These are phyloP conservation scores for Dryadula phaetusa DNA, from an alignment of 2,888 invertebrate species.

Conservation along the genomic window DNA sequence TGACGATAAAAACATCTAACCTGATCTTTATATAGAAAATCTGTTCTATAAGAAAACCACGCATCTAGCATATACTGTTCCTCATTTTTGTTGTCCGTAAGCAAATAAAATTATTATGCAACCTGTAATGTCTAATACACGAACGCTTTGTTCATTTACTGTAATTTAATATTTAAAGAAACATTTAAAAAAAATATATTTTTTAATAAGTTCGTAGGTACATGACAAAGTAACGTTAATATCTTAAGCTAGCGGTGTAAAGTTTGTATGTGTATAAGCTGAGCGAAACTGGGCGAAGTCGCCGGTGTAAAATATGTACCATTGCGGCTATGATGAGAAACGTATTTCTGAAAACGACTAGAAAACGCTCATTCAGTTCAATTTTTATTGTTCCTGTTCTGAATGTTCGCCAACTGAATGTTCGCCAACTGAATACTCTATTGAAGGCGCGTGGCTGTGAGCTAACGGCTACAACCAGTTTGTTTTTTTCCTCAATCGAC, in stretches of 20 bases:
- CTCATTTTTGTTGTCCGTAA: neutral
- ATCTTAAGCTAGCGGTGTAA: no score
- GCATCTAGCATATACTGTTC: neutral
- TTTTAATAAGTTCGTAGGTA: no score
- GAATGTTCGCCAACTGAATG: conserved; percentile 12
- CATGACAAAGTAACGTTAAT: no score
- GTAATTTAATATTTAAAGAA: no score
- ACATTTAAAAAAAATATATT: no score
- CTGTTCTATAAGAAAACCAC: neutral
- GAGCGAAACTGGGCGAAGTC: neutral
- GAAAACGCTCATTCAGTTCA: conserved; percentile 3
- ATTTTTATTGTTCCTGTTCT: conserved; percentile 3
- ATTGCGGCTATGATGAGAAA: neutral
- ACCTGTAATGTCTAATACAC: no score
- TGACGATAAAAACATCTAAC: conserved; percentile 8
- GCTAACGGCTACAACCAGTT: neutral
- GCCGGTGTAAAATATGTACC: neutral
- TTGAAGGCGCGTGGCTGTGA: neutral
- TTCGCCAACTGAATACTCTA: neutral
- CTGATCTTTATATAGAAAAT: neutral
- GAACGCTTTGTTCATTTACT: no score
- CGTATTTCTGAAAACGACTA: neutral
- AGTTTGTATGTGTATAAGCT: no score
- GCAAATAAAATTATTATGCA: neutral
- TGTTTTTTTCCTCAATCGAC: neutral